Conservation (phyloP, 2,888 invertebrate genomes). For the Matsumyia berberina region DNA sequence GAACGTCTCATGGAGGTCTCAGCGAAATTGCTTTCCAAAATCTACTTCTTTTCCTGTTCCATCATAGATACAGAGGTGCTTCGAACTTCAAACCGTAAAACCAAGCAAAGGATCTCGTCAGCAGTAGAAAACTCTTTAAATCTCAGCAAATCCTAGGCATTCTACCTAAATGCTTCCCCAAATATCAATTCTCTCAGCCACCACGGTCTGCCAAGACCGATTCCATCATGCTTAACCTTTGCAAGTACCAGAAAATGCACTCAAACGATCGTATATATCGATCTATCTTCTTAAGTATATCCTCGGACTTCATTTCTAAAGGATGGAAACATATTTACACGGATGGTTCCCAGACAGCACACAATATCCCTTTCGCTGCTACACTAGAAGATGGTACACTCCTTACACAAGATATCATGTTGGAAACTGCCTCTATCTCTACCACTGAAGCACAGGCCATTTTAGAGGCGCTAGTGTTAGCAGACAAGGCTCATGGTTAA, state of each 20-base stretch:
- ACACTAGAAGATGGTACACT: too few species aligned
- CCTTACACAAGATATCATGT: too few species aligned
- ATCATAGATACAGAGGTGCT: background rate
- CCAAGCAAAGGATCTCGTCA: background rate
- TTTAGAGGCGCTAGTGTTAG: too few species aligned
- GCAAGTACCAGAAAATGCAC: background rate
- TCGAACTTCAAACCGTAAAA: background rate
- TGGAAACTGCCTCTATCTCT: too few species aligned
- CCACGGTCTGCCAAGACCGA: background rate
- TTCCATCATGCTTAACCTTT: too few species aligned
- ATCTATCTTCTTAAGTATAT: background rate
- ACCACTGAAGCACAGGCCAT: too few species aligned
- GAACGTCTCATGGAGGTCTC: background rate
- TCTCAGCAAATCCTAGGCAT: background rate
- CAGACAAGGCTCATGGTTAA: too few species aligned
- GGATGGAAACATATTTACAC: background rate
- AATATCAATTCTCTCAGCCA: background rate
- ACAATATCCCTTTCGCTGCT: background rate
- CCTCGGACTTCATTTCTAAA: background rate
- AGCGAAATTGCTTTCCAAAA: background rate
- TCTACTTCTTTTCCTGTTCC: background rate
- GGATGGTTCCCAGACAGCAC: background rate
- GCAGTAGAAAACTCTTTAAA: background rate
- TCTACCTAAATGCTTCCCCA: background rate
- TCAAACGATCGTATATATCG: too few species aligned